Evolutionary conservation across 2,797 vertebrate species (phyloP).

Genomic region (Eupleurogrammus muticus): DNA sequence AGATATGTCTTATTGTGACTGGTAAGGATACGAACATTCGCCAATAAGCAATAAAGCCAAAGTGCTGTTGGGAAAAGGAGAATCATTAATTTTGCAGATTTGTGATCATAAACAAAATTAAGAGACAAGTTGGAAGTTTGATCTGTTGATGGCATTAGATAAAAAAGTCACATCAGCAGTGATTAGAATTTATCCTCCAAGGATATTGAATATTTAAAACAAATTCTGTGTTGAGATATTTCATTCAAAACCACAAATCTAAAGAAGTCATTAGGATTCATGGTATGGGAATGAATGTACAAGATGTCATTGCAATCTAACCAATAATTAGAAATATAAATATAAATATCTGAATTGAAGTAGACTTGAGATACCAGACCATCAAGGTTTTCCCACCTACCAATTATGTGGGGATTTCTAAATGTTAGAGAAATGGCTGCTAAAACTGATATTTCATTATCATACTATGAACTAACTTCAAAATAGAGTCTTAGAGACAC

Average conservation of each 20-base stretch:
- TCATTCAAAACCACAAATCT: not conserved
- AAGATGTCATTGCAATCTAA: not conserved
- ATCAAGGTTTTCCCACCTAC: no score
- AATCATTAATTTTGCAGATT: not conserved
- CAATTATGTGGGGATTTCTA: no score
- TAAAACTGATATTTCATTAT: not conserved
- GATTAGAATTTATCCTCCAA: not conserved
- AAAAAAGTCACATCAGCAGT: not conserved
- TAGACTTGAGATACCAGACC: not conserved
- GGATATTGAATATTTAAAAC: not conserved
- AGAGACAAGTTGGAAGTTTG: not conserved
- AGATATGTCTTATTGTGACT: not conserved
- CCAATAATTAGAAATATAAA: no score
- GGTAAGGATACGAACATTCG: slow-evolving; percentile 1
- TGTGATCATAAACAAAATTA: not conserved
- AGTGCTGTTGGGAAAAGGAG: not conserved
- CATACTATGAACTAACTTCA: not conserved
- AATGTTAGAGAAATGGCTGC: no score
- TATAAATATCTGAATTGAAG: not conserved
- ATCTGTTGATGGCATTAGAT: not conserved
- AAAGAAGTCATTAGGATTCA: not conserved
- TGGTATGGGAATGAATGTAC: not conserved
- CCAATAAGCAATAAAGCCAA: not conserved
- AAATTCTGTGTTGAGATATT: not conserved
- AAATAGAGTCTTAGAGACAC: not conserved